These are phyloP conservation scores for Caranx ignobilis DNA, from an alignment of 2,113 vertebrate species.

Conservation along the genomic window DNA sequence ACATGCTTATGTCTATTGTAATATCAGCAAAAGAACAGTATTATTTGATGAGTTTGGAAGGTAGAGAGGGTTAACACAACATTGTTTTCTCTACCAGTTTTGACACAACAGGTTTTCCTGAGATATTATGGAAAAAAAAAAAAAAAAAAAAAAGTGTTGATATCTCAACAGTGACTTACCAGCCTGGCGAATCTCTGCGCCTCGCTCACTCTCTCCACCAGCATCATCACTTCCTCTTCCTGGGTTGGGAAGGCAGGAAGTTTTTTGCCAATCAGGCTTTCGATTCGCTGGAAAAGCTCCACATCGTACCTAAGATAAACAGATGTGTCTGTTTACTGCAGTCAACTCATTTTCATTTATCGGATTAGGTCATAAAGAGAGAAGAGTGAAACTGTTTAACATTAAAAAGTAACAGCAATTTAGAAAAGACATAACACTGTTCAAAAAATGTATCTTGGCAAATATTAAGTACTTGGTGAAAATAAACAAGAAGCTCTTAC, in stretches of 20 bases:
- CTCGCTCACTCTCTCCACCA: conserved; percentile 95
- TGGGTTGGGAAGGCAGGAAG: conserved; percentile 95
- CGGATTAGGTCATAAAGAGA: not conserved
- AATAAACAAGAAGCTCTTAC: conserved; percentile 78
- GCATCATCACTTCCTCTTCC: conserved; percentile 98
- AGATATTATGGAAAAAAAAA: not conserved
- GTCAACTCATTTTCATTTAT: not conserved
- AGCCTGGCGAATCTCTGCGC: conserved; percentile 95
- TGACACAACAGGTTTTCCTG: not conserved
- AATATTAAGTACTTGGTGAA: not conserved
- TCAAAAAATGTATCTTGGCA: not conserved
- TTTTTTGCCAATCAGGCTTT: conserved; percentile 96
- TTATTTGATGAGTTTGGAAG: not conserved
- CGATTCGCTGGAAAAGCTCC: conserved; percentile 98
- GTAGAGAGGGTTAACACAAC: not conserved
- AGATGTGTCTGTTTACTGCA: not conserved
- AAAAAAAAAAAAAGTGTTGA: not conserved
- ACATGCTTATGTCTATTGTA: too few species aligned
- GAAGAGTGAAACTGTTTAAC: not conserved
- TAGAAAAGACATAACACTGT: not conserved
- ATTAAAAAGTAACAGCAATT: not conserved
- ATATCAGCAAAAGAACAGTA: not conserved
- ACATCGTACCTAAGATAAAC: conserved; percentile 90
- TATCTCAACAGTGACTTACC: conserved; percentile 77
- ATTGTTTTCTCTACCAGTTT: not conserved